A percentile compares a stretch with the other conserved stretches of the same genome.
These are phyloP conservation scores for Aldabrachelys gigantea DNA, from an alignment of 2,113 vertebrate species.

Conservation along the genomic window DNA sequence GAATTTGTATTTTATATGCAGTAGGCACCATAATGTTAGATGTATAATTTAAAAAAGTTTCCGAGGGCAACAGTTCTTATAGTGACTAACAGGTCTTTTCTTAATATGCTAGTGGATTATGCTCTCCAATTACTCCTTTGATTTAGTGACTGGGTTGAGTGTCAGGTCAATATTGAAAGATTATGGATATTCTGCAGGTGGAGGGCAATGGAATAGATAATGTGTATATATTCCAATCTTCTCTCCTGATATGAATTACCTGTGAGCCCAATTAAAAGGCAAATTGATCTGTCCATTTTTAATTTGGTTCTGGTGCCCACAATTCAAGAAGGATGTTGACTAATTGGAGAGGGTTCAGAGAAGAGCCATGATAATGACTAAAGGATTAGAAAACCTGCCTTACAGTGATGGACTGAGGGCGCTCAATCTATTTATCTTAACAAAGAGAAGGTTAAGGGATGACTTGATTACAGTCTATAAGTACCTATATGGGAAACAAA, in stretches of 20 bases:
- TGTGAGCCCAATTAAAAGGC: neutral
- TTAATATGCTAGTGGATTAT: neutral
- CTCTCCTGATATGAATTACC: neutral
- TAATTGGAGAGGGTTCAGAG: neutral
- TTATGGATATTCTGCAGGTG: neutral
- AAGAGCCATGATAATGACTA: neutral
- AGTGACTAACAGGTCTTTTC: neutral
- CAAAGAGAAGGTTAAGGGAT: neutral
- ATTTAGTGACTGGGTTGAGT: neutral
- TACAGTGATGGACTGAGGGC: neutral
- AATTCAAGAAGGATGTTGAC: neutral
- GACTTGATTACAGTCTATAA: neutral
- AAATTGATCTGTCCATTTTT: neutral
- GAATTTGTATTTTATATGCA: neutral
- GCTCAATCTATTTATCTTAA: neutral
- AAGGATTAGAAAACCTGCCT: neutral
- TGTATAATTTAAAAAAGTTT: neutral
- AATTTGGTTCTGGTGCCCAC: neutral
- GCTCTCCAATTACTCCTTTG: neutral
- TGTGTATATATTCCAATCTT: neutral
- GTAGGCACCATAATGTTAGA: fast-evolving
- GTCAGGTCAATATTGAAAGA: neutral
- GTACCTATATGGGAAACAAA: neutral
- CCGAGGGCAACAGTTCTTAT: neutral
- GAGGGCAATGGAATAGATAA: neutral